Conservation (phyloP, 2,888 invertebrate genomes). For the Netelia fuscicornis region DNA sequence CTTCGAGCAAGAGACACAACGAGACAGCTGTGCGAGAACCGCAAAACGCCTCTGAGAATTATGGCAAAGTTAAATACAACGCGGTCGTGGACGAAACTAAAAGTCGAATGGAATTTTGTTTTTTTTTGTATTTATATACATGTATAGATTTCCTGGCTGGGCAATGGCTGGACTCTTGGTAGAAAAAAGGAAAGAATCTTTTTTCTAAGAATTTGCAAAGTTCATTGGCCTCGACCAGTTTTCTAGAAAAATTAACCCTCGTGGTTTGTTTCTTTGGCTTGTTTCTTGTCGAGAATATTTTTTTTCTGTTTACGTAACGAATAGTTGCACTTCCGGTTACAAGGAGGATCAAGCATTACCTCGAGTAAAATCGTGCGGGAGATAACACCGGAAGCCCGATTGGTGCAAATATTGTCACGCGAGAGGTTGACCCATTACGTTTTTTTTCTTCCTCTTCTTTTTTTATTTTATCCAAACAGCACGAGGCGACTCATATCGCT, state of each 20-base stretch:
- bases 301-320: neutral
- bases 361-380: no score
- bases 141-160: no score
- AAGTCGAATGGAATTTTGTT: no score
- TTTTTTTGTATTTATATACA: no score
- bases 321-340: no score
- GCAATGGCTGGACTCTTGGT: no score
- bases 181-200: no score
- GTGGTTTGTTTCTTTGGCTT: no score
- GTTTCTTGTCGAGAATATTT: neutral
- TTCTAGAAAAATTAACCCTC: no score
- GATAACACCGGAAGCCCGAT: conserved; percentile 42
- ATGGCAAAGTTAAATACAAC: neutral
- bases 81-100: no score
- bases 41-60: neutral
- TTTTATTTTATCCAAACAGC: neutral
- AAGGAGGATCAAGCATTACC: neutral
- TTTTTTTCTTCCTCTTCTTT: conserved; percentile 14
- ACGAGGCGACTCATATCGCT: conserved; percentile 29
- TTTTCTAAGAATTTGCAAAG: no score
- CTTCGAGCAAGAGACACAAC: neutral
- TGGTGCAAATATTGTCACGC: conserved; percentile 48
- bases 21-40: neutral
- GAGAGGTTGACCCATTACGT: conserved; percentile 30
- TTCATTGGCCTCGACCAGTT: no score